Base-by-base conservation (phyloP, 2,888 invertebrate genomes). In the Ormia ochracea region DNA sequence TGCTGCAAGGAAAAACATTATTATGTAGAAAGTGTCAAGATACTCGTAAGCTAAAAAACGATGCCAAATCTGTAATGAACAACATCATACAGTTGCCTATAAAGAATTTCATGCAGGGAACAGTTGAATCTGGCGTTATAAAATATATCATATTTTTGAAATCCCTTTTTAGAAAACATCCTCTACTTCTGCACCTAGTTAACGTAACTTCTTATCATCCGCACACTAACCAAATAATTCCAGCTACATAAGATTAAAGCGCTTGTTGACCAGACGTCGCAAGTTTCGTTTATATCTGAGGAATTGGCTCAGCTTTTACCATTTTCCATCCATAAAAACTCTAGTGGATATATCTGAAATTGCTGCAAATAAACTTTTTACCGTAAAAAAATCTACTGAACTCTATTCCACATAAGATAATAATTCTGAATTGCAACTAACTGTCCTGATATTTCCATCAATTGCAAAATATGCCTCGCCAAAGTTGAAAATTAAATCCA, bases 11-110 rank as follows among this genome's bases (percentile, higher is more conserved):
- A 66, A 73, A 14, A 31, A 48, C 10, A 23, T 73, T 28, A 36
- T 68, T 14, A 61, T 73, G 68, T 31, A 36, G 33, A 43, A 78
- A 78, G 56, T 78, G 78, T 41, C 48, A 77, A 45, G 28, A 43
- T 66, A 65, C 19, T 38, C 72, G 66, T 19, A 56, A 54, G 50
- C 12, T 50, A 4, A 2, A 10, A 12, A 56, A 6, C 3, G 48
- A 26, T 66, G 58, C 33, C 56, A 74, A 23, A 65, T 3, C 14
- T 66, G 56, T 28, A 14, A 48, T 36, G 58, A 56, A n/a, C 38
- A 58, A 17, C 74, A 50, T 58, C 56, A 58, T 12, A 74, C 65
- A 0, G 31, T 66, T 7, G n/a, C 58, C 1, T 66, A 66, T 56
- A 56, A 75, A 7, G 52, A 59, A n/a, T 63, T 61, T 43, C 36